A percentile compares a stretch with the other conserved stretches of the same genome.
Evolutionary conservation across 2,797 vertebrate species (phyloP).

Genomic region (Ispidina lecontei): DNA sequence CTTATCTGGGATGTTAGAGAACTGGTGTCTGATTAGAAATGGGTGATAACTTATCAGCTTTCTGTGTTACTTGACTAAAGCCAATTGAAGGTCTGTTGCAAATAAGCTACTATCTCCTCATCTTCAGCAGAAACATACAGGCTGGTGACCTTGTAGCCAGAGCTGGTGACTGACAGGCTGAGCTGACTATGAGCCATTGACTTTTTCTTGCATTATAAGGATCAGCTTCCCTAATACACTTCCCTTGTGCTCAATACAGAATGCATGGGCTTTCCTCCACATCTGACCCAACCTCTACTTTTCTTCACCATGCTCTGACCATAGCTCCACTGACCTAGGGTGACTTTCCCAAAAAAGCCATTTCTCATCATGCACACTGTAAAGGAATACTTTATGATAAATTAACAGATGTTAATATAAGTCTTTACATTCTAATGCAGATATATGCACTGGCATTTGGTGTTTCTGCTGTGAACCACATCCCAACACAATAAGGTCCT

Average conservation of each 20-base stretch:
- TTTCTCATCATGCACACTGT: not conserved
- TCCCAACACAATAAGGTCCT: not conserved
- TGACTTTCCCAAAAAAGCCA: not conserved
- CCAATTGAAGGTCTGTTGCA: not conserved
- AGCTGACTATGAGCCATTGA: not conserved
- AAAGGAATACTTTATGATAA: not conserved
- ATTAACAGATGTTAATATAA: not conserved
- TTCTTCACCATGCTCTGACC: not conserved
- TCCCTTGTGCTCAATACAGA: not conserved
- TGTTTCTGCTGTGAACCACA: not conserved
- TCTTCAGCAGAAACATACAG: not conserved
- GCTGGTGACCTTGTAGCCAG: not conserved
- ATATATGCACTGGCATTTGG: not conserved
- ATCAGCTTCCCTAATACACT: not conserved
- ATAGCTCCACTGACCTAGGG: not conserved
- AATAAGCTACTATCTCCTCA: not conserved
- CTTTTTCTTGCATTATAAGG: not conserved
- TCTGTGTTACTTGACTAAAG: not conserved
- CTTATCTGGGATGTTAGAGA: not conserved
- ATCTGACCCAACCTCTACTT: not conserved
- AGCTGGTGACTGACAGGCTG: not conserved
- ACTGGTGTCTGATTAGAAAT: not conserved
- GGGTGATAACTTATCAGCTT: not conserved
- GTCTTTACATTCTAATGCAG: not conserved
- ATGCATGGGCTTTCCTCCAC: fast-evolving